A percentile compares a stretch with the other conserved stretches of the same genome.
These are phyloP conservation scores for Erpobdella octoculata DNA, from an alignment of 2,888 invertebrate genomes.

Conservation along the genomic window DNA sequence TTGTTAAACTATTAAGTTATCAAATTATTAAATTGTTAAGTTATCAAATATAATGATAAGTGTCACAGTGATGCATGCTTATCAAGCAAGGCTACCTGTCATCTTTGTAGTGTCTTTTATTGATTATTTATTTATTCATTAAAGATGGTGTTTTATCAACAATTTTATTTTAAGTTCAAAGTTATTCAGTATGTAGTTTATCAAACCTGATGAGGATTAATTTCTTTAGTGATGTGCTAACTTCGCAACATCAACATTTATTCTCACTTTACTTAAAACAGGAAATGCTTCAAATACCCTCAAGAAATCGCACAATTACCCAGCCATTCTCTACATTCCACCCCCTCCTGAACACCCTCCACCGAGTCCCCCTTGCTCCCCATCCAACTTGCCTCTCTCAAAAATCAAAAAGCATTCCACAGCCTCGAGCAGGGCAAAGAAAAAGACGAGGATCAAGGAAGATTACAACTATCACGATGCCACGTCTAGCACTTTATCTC, in stretches of 20 bases:
- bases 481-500: constrained; percentile 35
- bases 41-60: too few relatives aligned
- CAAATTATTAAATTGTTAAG: too few relatives aligned
- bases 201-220: too few relatives aligned
- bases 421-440: neutral
- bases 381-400: neutral
- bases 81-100: too few relatives aligned
- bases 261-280: too few relatives aligned
- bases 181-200: too few relatives aligned
- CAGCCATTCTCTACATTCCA: constrained; percentile 46
- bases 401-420: constrained; percentile 12
- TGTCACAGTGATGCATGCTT: too few relatives aligned
- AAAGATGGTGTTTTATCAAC: too few relatives aligned
- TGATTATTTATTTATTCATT: neutral
- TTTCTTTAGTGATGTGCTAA: too few relatives aligned
- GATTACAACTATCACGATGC: constrained; percentile 32
- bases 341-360: constrained; percentile 54
- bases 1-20: too few relatives aligned
- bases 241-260: too few relatives aligned
- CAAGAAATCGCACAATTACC: constrained; percentile 8
- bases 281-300: neutral
- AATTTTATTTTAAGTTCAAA: too few relatives aligned
- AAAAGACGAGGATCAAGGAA: neutral
- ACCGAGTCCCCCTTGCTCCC: constrained; percentile 40
- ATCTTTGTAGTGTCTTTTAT: neutral